A percentile compares a stretch with the other conserved stretches of the same genome.
phyloP scores from a whole-genome alignment of 1,140 invertebrate genomes.

The Carposina sasakii region DNA sequence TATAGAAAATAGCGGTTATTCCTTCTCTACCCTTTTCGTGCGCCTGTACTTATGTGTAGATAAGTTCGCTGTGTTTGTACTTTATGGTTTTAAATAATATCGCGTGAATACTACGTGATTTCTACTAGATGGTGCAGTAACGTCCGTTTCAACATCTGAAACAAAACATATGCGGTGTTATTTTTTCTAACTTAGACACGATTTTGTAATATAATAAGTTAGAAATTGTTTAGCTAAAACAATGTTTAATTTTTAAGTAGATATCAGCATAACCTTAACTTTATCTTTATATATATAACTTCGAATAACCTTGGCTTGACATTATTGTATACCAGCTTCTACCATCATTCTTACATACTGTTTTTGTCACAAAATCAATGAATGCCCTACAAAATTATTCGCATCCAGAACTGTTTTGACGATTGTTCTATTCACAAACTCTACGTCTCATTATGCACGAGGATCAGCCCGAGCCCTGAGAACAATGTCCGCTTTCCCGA shows the following conservation, averaged over 20 bases:
- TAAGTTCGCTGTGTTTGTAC: constrained; percentile 63
- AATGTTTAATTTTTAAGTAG: not conserved
- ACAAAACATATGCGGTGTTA: constrained; percentile 30
- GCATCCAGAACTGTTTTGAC: too few relatives aligned
- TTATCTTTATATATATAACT: too few relatives aligned
- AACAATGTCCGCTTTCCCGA: constrained; percentile 26
- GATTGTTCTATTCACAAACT: too few relatives aligned
- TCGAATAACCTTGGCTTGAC: too few relatives aligned
- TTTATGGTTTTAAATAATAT: constrained; percentile 28
- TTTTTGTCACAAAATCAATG: too few relatives aligned
- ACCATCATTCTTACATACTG: too few relatives aligned
- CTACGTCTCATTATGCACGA: too few relatives aligned
- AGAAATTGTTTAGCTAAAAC: constrained; percentile 6
- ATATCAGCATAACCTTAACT: constrained; percentile 2
- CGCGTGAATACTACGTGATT: constrained; percentile 38
- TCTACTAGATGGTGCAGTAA: constrained; percentile 36
- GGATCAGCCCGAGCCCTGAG: too few relatives aligned
- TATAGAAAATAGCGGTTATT: constrained; percentile 36
- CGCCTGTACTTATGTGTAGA: constrained; percentile 18
- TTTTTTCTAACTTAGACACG: not conserved
- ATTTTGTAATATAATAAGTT: not conserved
- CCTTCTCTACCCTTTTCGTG: constrained; percentile 7
- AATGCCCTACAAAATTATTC: too few relatives aligned
- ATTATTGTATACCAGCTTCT: too few relatives aligned
- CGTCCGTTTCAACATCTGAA: constrained; percentile 68